A percentile compares a stretch with the other conserved stretches of the same genome.
Evolutionary conservation across 2,797 vertebrate genomes (phyloP).

Genomic region (Falco peregrinus): DNA sequence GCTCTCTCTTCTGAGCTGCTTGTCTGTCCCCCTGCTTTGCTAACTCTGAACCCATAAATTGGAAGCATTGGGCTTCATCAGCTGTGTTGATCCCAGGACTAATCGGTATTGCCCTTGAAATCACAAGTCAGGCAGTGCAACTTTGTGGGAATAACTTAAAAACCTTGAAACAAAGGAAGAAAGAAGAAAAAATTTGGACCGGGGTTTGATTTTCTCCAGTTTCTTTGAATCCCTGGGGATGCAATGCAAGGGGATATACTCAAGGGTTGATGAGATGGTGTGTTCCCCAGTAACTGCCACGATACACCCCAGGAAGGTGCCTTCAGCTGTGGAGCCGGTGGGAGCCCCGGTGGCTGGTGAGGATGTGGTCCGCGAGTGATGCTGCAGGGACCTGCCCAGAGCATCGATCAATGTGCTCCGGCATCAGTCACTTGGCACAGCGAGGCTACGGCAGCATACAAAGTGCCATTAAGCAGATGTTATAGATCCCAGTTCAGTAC

Average conservation of each 20-base stretch:
- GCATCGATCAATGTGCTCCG: accelerated
- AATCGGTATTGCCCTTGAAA: not conserved
- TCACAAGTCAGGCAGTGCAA: not conserved
- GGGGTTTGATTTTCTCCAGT: not conserved
- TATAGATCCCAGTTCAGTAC: not conserved
- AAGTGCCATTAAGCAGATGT: not conserved
- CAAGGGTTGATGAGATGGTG: not conserved
- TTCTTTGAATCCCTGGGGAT: not conserved
- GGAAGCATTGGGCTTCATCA: not conserved
- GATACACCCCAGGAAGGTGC: not conserved
- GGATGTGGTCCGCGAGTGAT: accelerated
- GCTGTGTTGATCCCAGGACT: not conserved
- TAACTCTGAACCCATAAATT: not conserved
- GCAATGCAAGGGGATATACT: not conserved
- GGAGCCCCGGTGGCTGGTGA: accelerated
- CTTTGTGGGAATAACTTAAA: not conserved
- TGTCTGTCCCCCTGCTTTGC: not conserved
- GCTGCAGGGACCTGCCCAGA: not conserved
- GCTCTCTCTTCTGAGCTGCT: not conserved
- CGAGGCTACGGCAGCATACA: not conserved
- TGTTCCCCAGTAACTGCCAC: not conserved
- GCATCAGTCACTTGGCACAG: not conserved
- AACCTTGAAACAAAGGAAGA: not conserved
- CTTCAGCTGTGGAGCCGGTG: not conserved
- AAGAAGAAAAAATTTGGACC: too few relatives aligned